phyloP scores from a whole-genome alignment of 2,888 invertebrate genomes.

The Ornithoptera priamus region DNA sequence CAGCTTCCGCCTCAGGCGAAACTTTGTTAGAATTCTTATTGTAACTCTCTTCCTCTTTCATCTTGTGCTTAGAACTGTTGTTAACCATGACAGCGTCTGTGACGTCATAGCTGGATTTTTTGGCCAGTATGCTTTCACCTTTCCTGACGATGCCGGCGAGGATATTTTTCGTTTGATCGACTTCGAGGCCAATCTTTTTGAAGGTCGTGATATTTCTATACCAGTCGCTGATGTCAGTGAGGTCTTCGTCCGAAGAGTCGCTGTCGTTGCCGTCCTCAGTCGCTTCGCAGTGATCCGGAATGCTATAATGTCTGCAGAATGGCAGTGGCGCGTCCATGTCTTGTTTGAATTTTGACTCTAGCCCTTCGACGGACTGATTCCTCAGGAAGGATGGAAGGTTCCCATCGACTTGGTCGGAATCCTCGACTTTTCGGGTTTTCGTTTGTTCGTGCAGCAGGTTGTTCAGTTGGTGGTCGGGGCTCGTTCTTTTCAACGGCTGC shows the following conservation, averaged over 20 bases:
- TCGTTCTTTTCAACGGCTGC: constrained; percentile 56
- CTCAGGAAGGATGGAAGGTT: constrained; percentile 61
- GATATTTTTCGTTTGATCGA: constrained; percentile 46
- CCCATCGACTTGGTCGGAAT: constrained; percentile 29
- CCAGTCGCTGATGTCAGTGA: constrained; percentile 41
- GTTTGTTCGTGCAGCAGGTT: constrained; percentile 38
- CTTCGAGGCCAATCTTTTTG: constrained; percentile 42
- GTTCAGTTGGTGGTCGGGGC: constrained; percentile 54
- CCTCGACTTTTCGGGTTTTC: constrained; percentile 44
- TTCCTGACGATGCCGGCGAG: constrained; percentile 50
- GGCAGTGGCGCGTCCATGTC: constrained; percentile 44
- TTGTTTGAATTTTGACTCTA: constrained; percentile 54
- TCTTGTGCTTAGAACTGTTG: constrained; percentile 48
- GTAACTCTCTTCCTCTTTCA: constrained; percentile 42
- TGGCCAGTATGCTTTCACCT: constrained; percentile 48
- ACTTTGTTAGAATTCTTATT: constrained; percentile 57
- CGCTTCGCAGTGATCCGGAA: constrained; percentile 44
- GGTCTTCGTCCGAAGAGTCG: constrained; percentile 49
- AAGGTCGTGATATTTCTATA: constrained; percentile 43
- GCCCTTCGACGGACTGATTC: constrained; percentile 71
- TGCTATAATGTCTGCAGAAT: constrained; percentile 60
- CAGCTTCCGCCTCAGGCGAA: constrained; percentile 49
- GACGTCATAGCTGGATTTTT: constrained; percentile 60
- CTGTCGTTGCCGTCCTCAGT: constrained; percentile 37
- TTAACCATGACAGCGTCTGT: constrained; percentile 49